These are phyloP conservation scores for Spheniscus mendiculus DNA, from an alignment of 2,113 vertebrate genomes.

Conservation along the genomic window DNA sequence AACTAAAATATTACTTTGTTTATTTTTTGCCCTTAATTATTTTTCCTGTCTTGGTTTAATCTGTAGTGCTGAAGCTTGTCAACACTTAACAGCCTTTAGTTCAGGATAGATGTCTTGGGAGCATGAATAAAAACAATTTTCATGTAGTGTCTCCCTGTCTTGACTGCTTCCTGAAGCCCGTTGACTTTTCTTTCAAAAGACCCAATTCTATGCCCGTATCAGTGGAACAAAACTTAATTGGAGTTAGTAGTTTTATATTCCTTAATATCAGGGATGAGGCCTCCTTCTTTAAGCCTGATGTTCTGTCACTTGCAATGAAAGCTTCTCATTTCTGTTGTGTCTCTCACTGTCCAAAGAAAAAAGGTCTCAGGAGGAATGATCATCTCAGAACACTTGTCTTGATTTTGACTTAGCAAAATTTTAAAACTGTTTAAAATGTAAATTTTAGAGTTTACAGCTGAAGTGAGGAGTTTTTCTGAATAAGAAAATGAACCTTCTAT, in stretches of 20 bases:
- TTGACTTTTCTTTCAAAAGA: not conserved
- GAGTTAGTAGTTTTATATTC: not conserved
- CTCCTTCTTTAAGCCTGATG: not conserved
- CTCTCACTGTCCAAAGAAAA: not conserved
- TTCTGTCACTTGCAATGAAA: not conserved
- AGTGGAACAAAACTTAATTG: not conserved
- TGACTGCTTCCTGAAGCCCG: not conserved
- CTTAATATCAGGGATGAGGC: not conserved
- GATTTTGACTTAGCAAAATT: not conserved
- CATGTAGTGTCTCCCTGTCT: not conserved
- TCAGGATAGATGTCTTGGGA: not conserved
- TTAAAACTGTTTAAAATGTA: not conserved
- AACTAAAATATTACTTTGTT: conserved; percentile 37
- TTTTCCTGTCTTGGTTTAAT: conserved; percentile 35
- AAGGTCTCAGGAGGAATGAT: not conserved
- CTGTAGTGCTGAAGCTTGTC: not conserved
- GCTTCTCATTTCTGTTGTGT: not conserved
- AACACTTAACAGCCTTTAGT: not conserved
- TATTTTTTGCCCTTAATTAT: conserved; percentile 14
- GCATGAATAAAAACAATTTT: not conserved
- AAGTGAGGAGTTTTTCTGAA: not conserved
- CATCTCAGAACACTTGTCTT: not conserved
- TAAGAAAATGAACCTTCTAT: not conserved
- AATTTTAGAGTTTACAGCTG: not conserved
- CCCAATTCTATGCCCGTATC: not conserved